phyloP scores from a whole-genome alignment of 2,113 vertebrate species.

The Litocranius walleri region DNA sequence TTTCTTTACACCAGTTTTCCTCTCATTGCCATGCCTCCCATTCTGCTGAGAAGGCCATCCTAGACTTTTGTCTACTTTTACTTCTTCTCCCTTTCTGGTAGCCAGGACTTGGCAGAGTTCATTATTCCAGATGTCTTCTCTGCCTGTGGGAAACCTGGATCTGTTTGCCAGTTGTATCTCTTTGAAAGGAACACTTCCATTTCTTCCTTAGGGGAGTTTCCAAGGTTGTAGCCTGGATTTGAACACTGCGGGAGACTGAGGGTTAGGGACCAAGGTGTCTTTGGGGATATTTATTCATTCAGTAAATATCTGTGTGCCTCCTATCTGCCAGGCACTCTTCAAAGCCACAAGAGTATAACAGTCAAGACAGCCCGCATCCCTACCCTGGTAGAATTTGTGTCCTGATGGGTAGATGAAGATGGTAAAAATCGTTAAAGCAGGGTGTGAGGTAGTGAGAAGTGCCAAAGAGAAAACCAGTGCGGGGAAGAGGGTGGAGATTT shows the following conservation, averaged over 20 bases:
- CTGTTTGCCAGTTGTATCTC: background rate
- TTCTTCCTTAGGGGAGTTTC: background rate
- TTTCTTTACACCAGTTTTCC: background rate
- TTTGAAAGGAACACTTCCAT: background rate
- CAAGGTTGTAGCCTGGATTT: background rate
- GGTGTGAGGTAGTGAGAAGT: background rate
- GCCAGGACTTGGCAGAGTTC: background rate
- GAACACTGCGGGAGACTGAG: background rate
- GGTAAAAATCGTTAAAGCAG: background rate
- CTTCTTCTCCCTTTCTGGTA: background rate
- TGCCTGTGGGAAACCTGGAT: background rate
- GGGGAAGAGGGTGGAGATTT: background rate
- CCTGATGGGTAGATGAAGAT: background rate
- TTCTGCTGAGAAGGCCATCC: background rate
- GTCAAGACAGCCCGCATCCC: background rate
- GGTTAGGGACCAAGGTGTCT: background rate
- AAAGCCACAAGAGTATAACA: background rate
- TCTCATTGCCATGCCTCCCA: background rate
- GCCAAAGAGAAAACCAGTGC: background rate
- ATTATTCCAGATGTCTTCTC: background rate
- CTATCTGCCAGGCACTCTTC: background rate
- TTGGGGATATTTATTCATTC: background rate
- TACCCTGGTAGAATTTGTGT: background rate
- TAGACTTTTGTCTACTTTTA: background rate
- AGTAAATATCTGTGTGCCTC: background rate